Evolutionary conservation across 2,113 vertebrate species (phyloP), one percentile per base, ranked within the genome.

Genomic region (Rhinoderma darwinii): DNA sequence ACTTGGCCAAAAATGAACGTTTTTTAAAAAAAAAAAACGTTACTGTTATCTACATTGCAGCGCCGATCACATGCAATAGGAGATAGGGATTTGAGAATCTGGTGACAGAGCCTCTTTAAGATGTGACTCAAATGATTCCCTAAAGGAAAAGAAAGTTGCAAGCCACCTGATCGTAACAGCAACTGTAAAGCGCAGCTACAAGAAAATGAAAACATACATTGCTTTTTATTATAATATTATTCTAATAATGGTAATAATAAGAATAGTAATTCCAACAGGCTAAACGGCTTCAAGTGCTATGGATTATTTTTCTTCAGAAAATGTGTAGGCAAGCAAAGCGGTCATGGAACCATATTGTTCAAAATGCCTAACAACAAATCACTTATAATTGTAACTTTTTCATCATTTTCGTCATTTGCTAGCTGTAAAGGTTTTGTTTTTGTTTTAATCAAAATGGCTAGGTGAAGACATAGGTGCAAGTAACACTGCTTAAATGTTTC

Each of bases 401-500:
- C 27, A 30, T 63, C n/a, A 63, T 30, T 63, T n/a, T n/a, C n/a
- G 59, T 14, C 10, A 30, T 63, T 63, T 63, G 2, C 3, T 30
- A 14, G 11, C 11, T 27, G 59, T n/a, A 14, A 30, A 30, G 8
- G 2, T 14, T 3, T 76, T 54, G n/a, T n/a, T n/a, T n/a, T n/a
- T n/a, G n/a, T 77, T 54, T 78, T 54, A 54, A 37, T 54, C 15
- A 54, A 61, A 80, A 59, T 61, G 22, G 15, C 54, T 39, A 61
- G 54, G 54, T 41, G 5, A 81, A 61, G 14, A 35, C n/a, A 17
- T 63, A 51, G 51, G 20, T 77, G 35, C 56, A 54, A 35, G 32
- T 78, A 54, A 78, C n/a, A 54, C 8, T 25, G 25, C 2, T 7
- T 50, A 59, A 81, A 81, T 61, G 41, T 82, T 82, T 66, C 56